A percentile compares a stretch with the other conserved stretches of the same genome.
Evolutionary conservation across 2,113 vertebrate genomes (phyloP).

Genomic region (Coptodon rendalli): DNA sequence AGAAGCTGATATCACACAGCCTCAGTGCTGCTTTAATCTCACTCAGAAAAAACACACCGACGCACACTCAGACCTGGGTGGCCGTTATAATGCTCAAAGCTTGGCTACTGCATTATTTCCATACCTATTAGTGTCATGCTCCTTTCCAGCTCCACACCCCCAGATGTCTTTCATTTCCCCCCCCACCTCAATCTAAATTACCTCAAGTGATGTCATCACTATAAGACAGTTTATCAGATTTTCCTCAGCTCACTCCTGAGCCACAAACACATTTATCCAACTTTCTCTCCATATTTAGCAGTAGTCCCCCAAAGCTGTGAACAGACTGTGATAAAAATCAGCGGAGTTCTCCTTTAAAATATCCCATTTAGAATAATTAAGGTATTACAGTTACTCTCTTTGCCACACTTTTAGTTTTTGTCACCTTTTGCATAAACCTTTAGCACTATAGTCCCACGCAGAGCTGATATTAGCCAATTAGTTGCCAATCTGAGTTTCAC

Average conservation of each 20-base stretch:
- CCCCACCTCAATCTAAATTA: neutral
- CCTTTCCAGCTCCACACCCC: neutral
- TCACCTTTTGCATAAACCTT: neutral
- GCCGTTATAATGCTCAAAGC: conserved; percentile 36
- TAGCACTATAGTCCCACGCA: neutral
- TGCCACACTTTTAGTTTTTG: neutral
- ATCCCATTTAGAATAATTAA: neutral
- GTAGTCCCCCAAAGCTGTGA: neutral
- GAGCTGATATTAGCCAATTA: neutral
- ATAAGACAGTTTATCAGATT: neutral
- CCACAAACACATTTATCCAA: neutral
- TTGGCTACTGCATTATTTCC: neutral
- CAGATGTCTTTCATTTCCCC: neutral
- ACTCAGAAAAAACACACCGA: neutral
- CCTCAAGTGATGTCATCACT: neutral
- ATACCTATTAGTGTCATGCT: neutral
- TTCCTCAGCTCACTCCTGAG: neutral
- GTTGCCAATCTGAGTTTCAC: neutral
- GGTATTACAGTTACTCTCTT: neutral
- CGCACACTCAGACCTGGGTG: conserved; percentile 18
- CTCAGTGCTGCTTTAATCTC: conserved; percentile 38
- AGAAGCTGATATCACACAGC: conserved; percentile 51
- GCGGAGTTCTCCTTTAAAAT: neutral
- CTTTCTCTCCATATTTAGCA: neutral
- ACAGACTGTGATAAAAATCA: neutral